Evolutionary conservation across 2,797 vertebrate genomes (phyloP).

Genomic region (Diplodus puntazzo): DNA sequence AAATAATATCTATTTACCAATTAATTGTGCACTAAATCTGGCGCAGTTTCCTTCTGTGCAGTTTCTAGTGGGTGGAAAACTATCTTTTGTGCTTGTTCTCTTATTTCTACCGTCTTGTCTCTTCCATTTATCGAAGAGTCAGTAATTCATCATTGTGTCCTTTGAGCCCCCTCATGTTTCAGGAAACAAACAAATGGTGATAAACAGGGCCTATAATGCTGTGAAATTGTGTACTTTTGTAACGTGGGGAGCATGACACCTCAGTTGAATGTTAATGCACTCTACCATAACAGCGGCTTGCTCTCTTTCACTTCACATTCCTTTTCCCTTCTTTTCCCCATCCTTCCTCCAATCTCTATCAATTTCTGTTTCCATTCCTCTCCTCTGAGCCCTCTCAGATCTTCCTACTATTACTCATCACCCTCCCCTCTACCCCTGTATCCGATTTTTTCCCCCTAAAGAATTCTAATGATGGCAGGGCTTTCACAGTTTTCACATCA

Average conservation of each 20-base stretch:
- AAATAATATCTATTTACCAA: constrained; percentile 30
- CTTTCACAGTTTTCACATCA: constrained; percentile 82
- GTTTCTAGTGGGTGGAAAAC: constrained; percentile 9
- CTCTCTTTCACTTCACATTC: constrained; percentile 61
- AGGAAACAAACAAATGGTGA: constrained; percentile 73
- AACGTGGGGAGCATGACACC: constrained; percentile 51
- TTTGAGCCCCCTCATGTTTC: constrained; percentile 49
- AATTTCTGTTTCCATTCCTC: constrained; percentile 32
- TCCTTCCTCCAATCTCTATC: constrained; percentile 37
- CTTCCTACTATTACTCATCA: constrained; percentile 62
- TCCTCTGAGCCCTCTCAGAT: constrained; percentile 46
- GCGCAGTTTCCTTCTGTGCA: constrained; percentile 16
- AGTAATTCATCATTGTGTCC: constrained; percentile 64
- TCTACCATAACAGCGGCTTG: constrained; percentile 61
- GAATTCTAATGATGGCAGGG: constrained; percentile 79
- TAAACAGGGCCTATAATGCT: constrained; percentile 70
- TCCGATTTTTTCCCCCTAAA: constrained; percentile 62
- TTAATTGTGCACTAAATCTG: constrained; percentile 28
- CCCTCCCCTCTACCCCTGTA: constrained; percentile 45
- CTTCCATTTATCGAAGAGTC: constrained; percentile 36
- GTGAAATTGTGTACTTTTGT: constrained; percentile 62
- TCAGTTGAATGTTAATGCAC: constrained; percentile 72
- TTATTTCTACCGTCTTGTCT: not conserved
- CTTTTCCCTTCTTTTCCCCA: constrained; percentile 31
- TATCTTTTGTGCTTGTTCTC: not conserved